phyloP scores from a whole-genome alignment of 1,140 invertebrate genomes.

The Tenebrio molitor region DNA sequence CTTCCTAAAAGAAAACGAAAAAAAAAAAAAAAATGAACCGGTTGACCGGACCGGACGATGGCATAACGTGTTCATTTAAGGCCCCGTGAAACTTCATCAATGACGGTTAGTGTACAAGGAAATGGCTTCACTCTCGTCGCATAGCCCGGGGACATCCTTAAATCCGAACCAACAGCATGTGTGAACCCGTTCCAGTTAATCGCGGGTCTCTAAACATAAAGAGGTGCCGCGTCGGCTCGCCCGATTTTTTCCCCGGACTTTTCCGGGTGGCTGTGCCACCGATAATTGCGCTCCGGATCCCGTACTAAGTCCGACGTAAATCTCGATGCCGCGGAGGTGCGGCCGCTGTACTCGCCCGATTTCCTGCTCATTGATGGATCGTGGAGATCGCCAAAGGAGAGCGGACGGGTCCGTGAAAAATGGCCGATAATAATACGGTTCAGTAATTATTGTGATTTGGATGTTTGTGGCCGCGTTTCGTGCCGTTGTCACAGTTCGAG shows the following conservation, averaged over 20 bases:
- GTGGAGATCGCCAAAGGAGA: not conserved
- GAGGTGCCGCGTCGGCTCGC: constrained; percentile 9
- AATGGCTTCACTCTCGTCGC: constrained; percentile 34
- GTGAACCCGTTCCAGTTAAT: constrained; percentile 30
- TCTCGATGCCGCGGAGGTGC: not conserved
- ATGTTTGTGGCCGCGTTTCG: not conserved
- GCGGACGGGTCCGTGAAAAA: not conserved
- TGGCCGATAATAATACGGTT: constrained; percentile 18
- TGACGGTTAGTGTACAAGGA: constrained; percentile 26
- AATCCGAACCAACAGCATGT: not conserved
- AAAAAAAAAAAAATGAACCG: constrained; percentile 1
- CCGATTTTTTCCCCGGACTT: constrained; percentile 6
- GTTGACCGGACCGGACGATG: constrained; percentile 5
- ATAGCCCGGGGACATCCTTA: constrained; percentile 25
- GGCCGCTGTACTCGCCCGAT: not conserved
- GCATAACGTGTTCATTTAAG: constrained; percentile 10
- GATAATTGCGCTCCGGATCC: constrained; percentile 11
- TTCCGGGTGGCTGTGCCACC: constrained; percentile 24
- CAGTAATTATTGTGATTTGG: constrained; percentile 11
- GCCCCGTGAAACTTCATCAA: constrained; percentile 13
- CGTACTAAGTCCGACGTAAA: not conserved
- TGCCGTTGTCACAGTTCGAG: not conserved
- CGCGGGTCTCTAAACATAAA: not conserved
- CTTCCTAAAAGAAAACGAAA: no score
- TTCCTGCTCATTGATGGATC: constrained; percentile 10